Percentiles rank a stretch among this genome's conserved stretches.
phyloP scores from a whole-genome alignment of 2,113 vertebrate genomes.

The Balaeniceps rex region DNA sequence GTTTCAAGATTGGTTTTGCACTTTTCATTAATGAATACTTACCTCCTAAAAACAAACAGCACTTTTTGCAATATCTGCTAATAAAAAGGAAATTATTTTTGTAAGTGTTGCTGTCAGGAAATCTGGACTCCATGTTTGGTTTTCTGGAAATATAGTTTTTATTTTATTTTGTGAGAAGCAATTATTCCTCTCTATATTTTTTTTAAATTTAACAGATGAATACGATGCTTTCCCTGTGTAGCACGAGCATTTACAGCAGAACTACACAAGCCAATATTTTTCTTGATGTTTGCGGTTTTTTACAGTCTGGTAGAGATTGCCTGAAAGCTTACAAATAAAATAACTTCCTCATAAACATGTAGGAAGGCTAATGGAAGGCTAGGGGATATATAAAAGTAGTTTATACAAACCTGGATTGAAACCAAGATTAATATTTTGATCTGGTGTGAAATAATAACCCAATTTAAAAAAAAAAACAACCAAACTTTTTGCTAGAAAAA shows the following conservation, averaged over 20 bases:
- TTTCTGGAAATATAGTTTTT: not conserved
- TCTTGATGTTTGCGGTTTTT: not conserved
- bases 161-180: not conserved
- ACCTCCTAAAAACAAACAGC: not conserved
- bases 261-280: not conserved
- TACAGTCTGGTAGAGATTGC: not conserved
- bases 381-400: not conserved
- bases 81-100: not conserved
- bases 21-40: not conserved
- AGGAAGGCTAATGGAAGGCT: not conserved
- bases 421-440: not conserved
- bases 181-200: not conserved
- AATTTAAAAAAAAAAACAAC: not conserved
- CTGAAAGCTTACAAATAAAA: not conserved
- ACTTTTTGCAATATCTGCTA: not conserved
- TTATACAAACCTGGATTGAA: not conserved
- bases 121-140: not conserved
- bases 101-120: not conserved
- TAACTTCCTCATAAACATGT: not conserved
- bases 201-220: not conserved
- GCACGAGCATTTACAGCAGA: not conserved
- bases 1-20: not conserved
- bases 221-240: not conserved
- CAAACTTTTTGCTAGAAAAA: not conserved
- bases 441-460: not conserved